These are phyloP conservation scores for Elegia similella DNA, from an alignment of 2,888 invertebrate genomes.

Conservation along the genomic window DNA sequence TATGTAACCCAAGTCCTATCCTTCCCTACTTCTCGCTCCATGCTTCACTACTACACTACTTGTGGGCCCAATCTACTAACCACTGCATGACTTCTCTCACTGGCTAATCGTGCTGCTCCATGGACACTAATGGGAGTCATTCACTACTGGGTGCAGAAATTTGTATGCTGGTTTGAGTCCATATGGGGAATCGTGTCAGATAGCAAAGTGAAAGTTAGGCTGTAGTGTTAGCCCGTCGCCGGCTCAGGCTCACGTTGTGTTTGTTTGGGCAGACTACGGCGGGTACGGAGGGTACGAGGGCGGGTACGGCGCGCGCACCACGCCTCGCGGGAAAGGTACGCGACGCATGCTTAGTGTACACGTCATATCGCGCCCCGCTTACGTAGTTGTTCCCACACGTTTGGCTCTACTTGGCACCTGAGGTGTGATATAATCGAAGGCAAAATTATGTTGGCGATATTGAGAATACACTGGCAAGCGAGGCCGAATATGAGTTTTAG, in stretches of 20 bases:
- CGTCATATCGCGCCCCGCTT: slow-evolving; percentile 34
- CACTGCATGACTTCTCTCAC: slow-evolving; percentile 22
- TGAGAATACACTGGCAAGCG: slow-evolving; percentile 24
- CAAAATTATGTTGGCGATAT: slow-evolving; percentile 1
- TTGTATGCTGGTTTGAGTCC: background rate
- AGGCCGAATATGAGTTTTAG: slow-evolving; percentile 27
- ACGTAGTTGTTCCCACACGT: slow-evolving; percentile 29
- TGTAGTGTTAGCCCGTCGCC: background rate
- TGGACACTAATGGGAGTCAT: slow-evolving; percentile 21
- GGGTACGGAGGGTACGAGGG: slow-evolving; percentile 93
- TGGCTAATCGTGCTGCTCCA: slow-evolving; percentile 9
- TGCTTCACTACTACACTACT: slow-evolving; percentile 30
- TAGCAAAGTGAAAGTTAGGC: background rate
- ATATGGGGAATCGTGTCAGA: background rate
- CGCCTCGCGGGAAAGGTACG: slow-evolving; percentile 94
- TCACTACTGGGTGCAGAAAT: background rate
- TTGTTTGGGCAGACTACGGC: slow-evolving; percentile 89
- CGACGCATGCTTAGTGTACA: slow-evolving; percentile 27
- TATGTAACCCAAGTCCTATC: slow-evolving; percentile 72
- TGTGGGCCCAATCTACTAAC: slow-evolving; percentile 32
- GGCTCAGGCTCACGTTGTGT: slow-evolving; percentile 67
- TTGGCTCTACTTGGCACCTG: slow-evolving; percentile 22
- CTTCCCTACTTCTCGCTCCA: slow-evolving; percentile 43
- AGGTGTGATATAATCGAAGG: background rate
- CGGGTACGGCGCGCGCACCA: slow-evolving; percentile 93